These are phyloP conservation scores for Huso huso DNA, from an alignment of 2,797 vertebrate species.

Conservation along the genomic window DNA sequence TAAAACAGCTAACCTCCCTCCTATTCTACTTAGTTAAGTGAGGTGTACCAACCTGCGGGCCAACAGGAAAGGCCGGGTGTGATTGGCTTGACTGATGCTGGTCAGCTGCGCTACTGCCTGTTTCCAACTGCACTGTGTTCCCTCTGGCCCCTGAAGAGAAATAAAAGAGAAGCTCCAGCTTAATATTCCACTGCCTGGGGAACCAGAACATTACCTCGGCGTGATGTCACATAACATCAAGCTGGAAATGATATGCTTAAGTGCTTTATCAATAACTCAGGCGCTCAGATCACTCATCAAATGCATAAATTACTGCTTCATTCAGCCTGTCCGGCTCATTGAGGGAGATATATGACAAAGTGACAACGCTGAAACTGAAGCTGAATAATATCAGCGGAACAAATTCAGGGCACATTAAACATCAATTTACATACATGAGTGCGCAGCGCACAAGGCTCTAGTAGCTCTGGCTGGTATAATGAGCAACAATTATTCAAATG, in stretches of 20 bases:
- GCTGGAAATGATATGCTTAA: slow-evolving; percentile 62
- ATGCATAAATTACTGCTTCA: slow-evolving; percentile 68
- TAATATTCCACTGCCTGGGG: slow-evolving; percentile 37
- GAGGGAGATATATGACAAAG: slow-evolving; percentile 49
- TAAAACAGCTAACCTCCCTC: too few species aligned
- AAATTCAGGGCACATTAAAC: slow-evolving; percentile 61
- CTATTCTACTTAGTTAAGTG: too few species aligned
- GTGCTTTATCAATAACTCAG: slow-evolving; percentile 75
- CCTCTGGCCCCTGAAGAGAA: slow-evolving; percentile 75
- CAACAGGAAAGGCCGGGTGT: slow-evolving; percentile 79
- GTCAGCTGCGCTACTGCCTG: slow-evolving; percentile 76
- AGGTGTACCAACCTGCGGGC: slow-evolving; percentile 77
- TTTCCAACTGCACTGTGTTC: slow-evolving; percentile 72
- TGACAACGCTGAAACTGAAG: slow-evolving; percentile 61
- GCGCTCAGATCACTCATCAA: slow-evolving; percentile 53
- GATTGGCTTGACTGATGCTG: slow-evolving; percentile 77
- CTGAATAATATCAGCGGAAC: slow-evolving; percentile 47
- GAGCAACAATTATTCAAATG: slow-evolving; percentile 61
- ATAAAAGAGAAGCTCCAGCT: slow-evolving; percentile 40
- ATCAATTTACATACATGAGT: slow-evolving; percentile 63
- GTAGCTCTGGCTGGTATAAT: slow-evolving; percentile 43
- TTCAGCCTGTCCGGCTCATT: slow-evolving; percentile 56
- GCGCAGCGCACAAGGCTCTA: slow-evolving; percentile 21
- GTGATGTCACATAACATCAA: slow-evolving; percentile 55
- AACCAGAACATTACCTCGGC: slow-evolving; percentile 36